These are phyloP conservation scores for Cartodere bifasciata DNA, from an alignment of 2,888 invertebrate species.

Conservation along the genomic window DNA sequence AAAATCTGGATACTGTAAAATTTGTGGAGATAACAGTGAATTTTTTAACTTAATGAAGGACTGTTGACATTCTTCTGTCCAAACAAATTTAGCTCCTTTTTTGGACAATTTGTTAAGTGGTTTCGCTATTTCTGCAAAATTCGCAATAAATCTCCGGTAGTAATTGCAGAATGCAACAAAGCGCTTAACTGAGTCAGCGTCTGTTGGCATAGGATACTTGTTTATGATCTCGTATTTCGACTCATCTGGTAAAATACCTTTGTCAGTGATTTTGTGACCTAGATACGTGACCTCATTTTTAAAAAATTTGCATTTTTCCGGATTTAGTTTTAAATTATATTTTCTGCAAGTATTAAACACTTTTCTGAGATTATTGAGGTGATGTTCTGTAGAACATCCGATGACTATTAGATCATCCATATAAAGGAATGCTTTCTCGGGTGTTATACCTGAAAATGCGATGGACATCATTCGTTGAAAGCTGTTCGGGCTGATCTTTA, in stretches of 20 bases:
- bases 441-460: conserved; percentile 16
- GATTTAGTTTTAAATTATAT: conserved; percentile 13
- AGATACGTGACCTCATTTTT: conserved; percentile 9
- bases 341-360: conserved; percentile 10
- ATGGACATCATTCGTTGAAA: conserved; percentile 20
- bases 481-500: conserved; percentile 16
- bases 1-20: conserved; percentile 7
- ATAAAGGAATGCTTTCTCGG: conserved; percentile 17
- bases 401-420: conserved; percentile 19
- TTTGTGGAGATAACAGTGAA: conserved; percentile 3
- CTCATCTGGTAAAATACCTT: no score
- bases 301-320: conserved; percentile 12
- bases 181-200: conserved; percentile 9
- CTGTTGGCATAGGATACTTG: no score
- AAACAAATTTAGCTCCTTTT: conserved; percentile 4
- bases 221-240: no score
- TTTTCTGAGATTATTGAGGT: conserved; percentile 9
- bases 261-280: conserved; percentile 9
- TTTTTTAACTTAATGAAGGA: conserved; percentile 7
- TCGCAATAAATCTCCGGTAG: conserved; percentile 9
- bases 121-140: conserved; percentile 7
- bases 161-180: conserved; percentile 9
- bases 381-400: conserved; percentile 15
- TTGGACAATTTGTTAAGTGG: conserved; percentile 6
- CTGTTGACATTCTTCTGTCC: conserved; percentile 5